Conservation (phyloP, 2,113 vertebrate genomes). For the Equus quagga region DNA sequence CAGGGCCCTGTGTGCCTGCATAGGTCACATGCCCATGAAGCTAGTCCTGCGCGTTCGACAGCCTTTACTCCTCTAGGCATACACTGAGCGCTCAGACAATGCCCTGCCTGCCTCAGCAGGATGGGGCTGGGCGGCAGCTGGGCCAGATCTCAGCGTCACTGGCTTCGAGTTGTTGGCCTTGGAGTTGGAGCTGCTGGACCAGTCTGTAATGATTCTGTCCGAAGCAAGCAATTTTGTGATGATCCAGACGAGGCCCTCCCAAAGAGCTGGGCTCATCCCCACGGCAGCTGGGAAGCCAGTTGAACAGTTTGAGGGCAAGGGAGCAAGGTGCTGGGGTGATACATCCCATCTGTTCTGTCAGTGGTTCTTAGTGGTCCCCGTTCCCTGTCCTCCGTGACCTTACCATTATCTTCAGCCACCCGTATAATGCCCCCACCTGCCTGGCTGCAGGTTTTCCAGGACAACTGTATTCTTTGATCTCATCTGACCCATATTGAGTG, state of each 20-base stretch:
- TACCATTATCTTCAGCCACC: not conserved
- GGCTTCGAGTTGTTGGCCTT: not conserved
- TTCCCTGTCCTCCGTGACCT: not conserved
- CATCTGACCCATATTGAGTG: no score
- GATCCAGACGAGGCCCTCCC: rapidly evolving
- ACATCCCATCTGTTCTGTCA: not conserved
- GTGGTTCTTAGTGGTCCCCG: no score
- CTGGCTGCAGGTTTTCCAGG: not conserved
- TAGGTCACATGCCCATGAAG: not conserved
- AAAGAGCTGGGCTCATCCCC: not conserved
- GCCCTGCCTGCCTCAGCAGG: not conserved
- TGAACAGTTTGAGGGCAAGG: not conserved
- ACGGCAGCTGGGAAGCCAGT: not conserved
- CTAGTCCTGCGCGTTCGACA: not conserved
- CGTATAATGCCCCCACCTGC: no score
- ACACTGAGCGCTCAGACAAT: not conserved
- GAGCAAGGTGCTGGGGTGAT: no score
- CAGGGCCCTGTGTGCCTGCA: not conserved
- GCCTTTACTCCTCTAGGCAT: no score
- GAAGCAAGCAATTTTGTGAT: not conserved
- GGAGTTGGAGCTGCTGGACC: not conserved
- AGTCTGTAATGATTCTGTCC: not conserved
- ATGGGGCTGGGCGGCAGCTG: not conserved
- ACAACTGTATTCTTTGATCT: not conserved
- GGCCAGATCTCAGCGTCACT: not conserved